phyloP scores from a whole-genome alignment of 2,797 vertebrate genomes.

The Lemur catta region DNA sequence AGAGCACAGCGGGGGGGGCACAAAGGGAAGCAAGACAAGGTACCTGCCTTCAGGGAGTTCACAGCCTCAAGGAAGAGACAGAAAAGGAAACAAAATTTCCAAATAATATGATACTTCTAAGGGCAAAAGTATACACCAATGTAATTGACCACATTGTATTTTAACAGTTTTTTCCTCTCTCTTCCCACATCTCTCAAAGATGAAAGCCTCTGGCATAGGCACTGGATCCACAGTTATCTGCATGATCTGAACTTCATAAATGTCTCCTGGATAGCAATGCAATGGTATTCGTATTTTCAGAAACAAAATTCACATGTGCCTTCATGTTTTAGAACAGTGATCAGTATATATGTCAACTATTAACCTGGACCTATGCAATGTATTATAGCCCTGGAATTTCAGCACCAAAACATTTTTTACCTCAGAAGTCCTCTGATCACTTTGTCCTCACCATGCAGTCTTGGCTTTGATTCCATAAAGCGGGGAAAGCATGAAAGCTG shows the following conservation, averaged over 20 bases:
- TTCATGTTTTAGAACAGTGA: background rate
- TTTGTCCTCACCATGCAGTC: background rate
- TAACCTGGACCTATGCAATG: background rate
- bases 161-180: background rate
- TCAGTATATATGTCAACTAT: background rate
- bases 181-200: background rate
- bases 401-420: slow-evolving; percentile 26
- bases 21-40: background rate
- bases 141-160: background rate
- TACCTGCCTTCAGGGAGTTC: background rate
- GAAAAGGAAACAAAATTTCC: background rate
- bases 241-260: background rate
- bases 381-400: slow-evolving; percentile 29
- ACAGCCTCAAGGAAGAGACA: background rate
- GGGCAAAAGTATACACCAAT: background rate
- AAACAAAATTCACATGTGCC: background rate
- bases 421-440: slow-evolving; percentile 23
- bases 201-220: background rate
- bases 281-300: background rate
- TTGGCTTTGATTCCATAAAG: slow-evolving; percentile 55
- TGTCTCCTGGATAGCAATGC: background rate
- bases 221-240: background rate
- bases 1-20: background rate
- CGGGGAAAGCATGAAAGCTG: slow-evolving; percentile 62
- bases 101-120: background rate